phyloP scores from a whole-genome alignment of 2,797 vertebrate genomes.

The Coregonus sp. region DNA sequence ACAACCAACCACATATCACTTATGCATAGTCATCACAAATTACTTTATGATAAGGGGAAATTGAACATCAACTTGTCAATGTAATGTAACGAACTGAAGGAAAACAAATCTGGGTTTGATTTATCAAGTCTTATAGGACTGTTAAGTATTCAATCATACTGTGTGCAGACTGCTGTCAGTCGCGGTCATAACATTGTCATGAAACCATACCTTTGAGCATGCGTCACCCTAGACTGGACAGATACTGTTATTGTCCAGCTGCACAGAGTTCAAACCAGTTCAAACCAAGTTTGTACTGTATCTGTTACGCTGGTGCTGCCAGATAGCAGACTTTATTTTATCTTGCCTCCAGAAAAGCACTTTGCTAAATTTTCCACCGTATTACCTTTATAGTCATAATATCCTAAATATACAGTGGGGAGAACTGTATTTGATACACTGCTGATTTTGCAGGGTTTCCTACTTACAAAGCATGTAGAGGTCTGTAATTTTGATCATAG shows the following conservation, averaged over 20 bases:
- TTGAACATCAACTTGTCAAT: neutral
- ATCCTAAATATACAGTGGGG: neutral
- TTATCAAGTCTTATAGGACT: neutral
- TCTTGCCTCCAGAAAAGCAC: neutral
- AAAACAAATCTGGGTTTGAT: neutral
- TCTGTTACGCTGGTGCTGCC: too few relatives aligned
- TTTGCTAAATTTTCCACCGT: neutral
- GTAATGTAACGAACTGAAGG: neutral
- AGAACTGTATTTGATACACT: too few relatives aligned
- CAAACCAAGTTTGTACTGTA: too few relatives aligned
- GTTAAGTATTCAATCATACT: too few relatives aligned
- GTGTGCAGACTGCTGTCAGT: too few relatives aligned
- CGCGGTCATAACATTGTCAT: neutral
- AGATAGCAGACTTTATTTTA: too few relatives aligned
- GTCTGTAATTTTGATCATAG: too few relatives aligned
- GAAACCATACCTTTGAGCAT: neutral
- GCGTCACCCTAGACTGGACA: neutral
- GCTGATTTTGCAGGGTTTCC: too few relatives aligned
- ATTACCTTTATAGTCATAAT: neutral
- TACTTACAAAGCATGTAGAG: too few relatives aligned
- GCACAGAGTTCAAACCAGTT: too few relatives aligned
- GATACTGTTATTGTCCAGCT: neutral
- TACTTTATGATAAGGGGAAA: neutral
- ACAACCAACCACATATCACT: neutral
- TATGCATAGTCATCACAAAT: neutral